Percentiles rank a stretch among this genome's conserved stretches.
These are phyloP conservation scores for Pachymerium ferrugineum DNA, from an alignment of 2,888 invertebrate genomes.

Conservation along the genomic window DNA sequence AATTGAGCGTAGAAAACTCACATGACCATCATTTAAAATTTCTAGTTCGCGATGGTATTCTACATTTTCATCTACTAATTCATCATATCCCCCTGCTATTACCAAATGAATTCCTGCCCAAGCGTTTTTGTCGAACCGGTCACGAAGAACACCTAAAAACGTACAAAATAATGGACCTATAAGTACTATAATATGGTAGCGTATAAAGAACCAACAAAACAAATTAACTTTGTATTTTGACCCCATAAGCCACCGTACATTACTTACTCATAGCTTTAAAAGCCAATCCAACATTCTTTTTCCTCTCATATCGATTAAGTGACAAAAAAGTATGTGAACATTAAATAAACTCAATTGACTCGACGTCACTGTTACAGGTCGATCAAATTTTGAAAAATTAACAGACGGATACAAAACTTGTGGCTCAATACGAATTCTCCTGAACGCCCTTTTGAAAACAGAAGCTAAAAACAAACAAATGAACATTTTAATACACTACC, in stretches of 20 bases:
- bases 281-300: constrained; percentile 87
- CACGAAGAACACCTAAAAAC: constrained; percentile 35
- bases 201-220: neutral
- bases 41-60: constrained; percentile 73
- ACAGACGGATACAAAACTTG: constrained; percentile 92
- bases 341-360: constrained; percentile 42
- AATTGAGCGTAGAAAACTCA: constrained; percentile 81
- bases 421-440: constrained; percentile 61
- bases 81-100: constrained; percentile 95
- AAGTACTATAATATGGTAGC: neutral
- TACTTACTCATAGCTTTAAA: constrained; percentile 66
- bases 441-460: constrained; percentile 81
- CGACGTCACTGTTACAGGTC: constrained; percentile 47
- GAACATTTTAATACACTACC: neutral
- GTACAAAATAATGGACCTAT: neutral
- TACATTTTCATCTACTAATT: constrained; percentile 76
- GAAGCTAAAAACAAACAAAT: constrained; percentile 51
- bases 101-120: constrained; percentile 63
- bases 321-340: constrained; percentile 66
- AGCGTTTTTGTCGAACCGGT: constrained; percentile 43
- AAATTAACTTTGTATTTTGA: neutral
- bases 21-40: constrained; percentile 61
- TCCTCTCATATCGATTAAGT: constrained; percentile 93
- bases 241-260: neutral
- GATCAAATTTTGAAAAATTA: constrained; percentile 67